Evolutionary conservation across 2,888 invertebrate species (phyloP), one percentile per base, ranked within the genome.

Genomic region (Drosophila hawaiiensis): DNA sequence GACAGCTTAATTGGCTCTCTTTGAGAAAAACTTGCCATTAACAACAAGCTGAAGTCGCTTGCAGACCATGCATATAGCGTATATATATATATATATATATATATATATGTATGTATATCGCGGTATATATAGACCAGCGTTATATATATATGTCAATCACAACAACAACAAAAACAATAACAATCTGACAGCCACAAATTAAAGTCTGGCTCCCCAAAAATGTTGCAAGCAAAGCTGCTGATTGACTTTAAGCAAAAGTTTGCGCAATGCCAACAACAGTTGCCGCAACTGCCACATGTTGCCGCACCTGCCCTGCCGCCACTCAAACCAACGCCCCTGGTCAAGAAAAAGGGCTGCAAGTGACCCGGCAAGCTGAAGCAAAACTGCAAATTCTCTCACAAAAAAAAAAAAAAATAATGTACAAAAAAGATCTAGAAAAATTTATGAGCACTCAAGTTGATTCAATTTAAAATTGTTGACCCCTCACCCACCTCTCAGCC

Each of bases 1-100:
- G 91, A 91, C 91, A 92, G 91, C 85, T 90, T 91, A 92, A 91
- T 91, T 91, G 88, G 88, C 85, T 91, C 91, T 83, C 86, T 88
- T 78, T 80, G 71, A 80, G n/a, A 82, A 47, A 85, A 84, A 90
- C 82, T 90, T 83, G 78, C 80, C 76, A 90, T 86, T 89, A 89
- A 86, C 80, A 84, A 76, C 78, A 81, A 76, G 80, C 78, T 47
- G 22, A 71, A 75, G 65, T 66, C 56, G 74, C 66, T 64, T 7
- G 31, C 52, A 78, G 62, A 78, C 56, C 43, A 31, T 56, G n/a
- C 56, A 61, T 62, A 62, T 39, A 37, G 4, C 31, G n/a, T 43
- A 33, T 43, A 33, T 49, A 33, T 28, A n/a, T 47, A 9, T 53
- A 47, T 43, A 43, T 41, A n/a, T 10, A n/a, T 22, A 22, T 25